Conservation (phyloP, 2,113 vertebrate genomes). For the Pica pica region DNA sequence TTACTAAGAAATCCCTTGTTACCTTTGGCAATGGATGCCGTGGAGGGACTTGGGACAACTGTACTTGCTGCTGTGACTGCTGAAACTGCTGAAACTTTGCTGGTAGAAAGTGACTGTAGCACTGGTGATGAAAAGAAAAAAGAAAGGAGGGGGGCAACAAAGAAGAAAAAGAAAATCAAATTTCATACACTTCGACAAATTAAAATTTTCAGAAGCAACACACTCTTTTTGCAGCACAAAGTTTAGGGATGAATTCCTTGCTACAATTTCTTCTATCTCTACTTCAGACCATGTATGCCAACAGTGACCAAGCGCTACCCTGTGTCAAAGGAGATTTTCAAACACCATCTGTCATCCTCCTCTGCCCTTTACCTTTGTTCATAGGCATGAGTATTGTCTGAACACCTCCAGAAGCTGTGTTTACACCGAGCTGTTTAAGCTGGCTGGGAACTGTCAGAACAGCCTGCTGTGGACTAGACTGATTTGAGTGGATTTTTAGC, state of each 20-base stretch:
- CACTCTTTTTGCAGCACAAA: constrained; percentile 1
- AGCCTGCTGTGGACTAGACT: constrained; percentile 86
- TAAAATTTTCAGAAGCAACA: constrained; percentile 9
- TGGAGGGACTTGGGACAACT: constrained; percentile 40
- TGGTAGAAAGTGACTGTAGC: constrained; percentile 74
- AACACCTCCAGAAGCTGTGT: constrained; percentile 77
- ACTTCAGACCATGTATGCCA: not conserved
- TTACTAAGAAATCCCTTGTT: constrained; percentile 21
- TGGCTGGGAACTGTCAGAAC: constrained; percentile 93
- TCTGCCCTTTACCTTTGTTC: constrained; percentile 82
- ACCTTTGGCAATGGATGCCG: constrained; percentile 70
- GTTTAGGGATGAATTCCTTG: constrained; percentile 15
- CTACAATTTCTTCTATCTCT: constrained; percentile 30
- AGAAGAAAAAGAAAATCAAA: not conserved
- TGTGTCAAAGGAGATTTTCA: constrained; percentile 42
- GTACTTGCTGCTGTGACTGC: constrained; percentile 52
- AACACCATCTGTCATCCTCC: constrained; percentile 40
- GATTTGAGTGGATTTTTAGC: constrained; percentile 91
- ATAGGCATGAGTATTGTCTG: constrained; percentile 94
- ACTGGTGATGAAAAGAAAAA: constrained; percentile 38
- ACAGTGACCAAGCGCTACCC: constrained; percentile 23
- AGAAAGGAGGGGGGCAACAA: not conserved
- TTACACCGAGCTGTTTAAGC: constrained; percentile 88
- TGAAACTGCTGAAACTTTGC: constrained; percentile 65
- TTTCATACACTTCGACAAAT: not conserved